phyloP scores from a whole-genome alignment of 2,797 vertebrate genomes.

The Fundulus diaphanus region DNA sequence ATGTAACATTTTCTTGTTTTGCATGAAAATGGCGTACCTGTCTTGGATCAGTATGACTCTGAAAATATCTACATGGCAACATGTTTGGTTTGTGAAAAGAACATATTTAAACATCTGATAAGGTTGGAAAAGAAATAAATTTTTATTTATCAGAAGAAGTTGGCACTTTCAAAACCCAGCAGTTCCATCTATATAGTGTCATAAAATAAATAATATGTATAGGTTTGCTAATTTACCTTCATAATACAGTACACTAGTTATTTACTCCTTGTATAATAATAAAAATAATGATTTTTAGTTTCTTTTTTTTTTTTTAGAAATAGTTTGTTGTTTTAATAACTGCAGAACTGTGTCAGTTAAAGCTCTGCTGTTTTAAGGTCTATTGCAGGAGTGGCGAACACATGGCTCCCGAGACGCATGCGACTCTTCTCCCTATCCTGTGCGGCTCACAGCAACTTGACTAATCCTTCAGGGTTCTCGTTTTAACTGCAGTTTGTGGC shows the following conservation, averaged over 20 bases:
- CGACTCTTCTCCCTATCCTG: too few species aligned
- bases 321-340: too few species aligned
- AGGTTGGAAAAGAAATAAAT: too few species aligned
- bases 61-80: not conserved
- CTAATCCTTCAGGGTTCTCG: too few species aligned
- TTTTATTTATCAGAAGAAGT: not conserved
- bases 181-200: not conserved
- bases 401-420: too few species aligned
- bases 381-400: too few species aligned
- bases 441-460: too few species aligned
- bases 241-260: too few species aligned
- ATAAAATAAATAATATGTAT: not conserved
- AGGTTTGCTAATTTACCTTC: not conserved
- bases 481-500: too few species aligned
- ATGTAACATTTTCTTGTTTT: not conserved
- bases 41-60: not conserved
- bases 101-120: not conserved
- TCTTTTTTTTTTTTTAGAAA: too few species aligned
- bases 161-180: not conserved
- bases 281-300: too few species aligned
- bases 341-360: not conserved
- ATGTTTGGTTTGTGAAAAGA: not conserved
- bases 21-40: slow-evolving; percentile 1
- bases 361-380: not conserved
- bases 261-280: too few species aligned